Conservation (phyloP, 1,140 invertebrate genomes). For the Trinorchestia longiramus region DNA sequence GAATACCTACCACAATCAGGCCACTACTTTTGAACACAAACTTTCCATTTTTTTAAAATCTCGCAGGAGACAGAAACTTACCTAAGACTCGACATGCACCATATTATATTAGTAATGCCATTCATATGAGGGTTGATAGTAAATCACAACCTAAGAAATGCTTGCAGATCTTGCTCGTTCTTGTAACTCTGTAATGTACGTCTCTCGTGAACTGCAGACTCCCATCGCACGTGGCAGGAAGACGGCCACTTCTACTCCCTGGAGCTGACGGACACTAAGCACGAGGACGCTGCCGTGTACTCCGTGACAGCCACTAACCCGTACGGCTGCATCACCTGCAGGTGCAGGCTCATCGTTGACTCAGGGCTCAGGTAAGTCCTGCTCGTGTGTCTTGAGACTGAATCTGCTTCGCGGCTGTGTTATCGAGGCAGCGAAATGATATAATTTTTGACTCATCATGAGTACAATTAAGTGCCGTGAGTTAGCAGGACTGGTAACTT, state of each 20-base stretch:
- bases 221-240: slow-evolving; percentile 75
- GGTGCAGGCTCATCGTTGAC: slow-evolving; percentile 84
- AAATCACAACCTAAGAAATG: neutral
- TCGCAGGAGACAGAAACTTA: too few relatives aligned
- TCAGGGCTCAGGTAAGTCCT: slow-evolving; percentile 77
- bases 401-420: neutral
- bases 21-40: too few relatives aligned
- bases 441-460: neutral
- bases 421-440: too few relatives aligned
- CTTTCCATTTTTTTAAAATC: too few relatives aligned
- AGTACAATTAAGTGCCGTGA: too few relatives aligned
- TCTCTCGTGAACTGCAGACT: slow-evolving; percentile 68
- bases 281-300: slow-evolving; percentile 87
- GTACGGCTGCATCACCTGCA: slow-evolving; percentile 86
- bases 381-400: neutral
- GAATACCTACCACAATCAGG: too few relatives aligned
- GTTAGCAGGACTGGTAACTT: too few relatives aligned
- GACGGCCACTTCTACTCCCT: slow-evolving; percentile 84
- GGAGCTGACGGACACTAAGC: slow-evolving; percentile 81
- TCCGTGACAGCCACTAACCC: slow-evolving; percentile 83
- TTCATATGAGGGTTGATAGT: neutral
- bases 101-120: neutral
- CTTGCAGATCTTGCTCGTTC: neutral
- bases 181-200: neutral
- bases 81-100: neutral